Evolutionary conservation across 1,140 invertebrate genomes (phyloP).

Genomic region (Proctacanthus coquilletti): DNA sequence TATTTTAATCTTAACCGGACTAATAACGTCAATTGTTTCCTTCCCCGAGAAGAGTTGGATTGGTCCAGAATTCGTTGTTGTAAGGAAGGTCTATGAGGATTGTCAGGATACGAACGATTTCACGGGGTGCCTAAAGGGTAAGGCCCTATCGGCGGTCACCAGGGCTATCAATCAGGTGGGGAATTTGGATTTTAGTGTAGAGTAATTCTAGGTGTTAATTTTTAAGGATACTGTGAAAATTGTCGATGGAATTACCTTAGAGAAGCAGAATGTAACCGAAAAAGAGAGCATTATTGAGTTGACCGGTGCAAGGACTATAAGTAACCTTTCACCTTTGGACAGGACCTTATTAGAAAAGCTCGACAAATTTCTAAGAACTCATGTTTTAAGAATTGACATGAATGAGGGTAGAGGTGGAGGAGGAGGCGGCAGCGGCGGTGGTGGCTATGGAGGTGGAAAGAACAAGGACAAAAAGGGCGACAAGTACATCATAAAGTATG

Average conservation of each 20-base stretch:
- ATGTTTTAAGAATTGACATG: constrained; percentile 21
- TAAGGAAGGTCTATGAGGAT: constrained; percentile 41
- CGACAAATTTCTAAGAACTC: constrained; percentile 24
- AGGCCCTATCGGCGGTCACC: constrained; percentile 35
- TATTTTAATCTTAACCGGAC: neutral
- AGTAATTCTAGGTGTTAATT: constrained; percentile 6
- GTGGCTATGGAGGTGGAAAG: constrained; percentile 9
- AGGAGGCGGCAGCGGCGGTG: neutral
- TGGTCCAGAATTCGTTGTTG: constrained; percentile 32
- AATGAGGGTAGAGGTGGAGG: constrained; percentile 10
- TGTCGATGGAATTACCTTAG: constrained; percentile 37
- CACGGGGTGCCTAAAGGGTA: constrained; percentile 39
- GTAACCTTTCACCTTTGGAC: constrained; percentile 17
- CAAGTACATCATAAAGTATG: constrained; percentile 31
- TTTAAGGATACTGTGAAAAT: constrained; percentile 37
- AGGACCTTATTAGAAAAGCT: constrained; percentile 19
- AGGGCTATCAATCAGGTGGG: constrained; percentile 39
- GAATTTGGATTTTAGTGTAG: constrained; percentile 13
- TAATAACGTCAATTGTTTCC: neutral
- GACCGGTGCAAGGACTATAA: constrained; percentile 18
- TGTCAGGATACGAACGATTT: constrained; percentile 40
- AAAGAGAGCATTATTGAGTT: constrained; percentile 19
- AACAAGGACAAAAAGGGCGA: constrained; percentile 20
- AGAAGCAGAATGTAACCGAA: constrained; percentile 36
- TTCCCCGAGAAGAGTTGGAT: constrained; percentile 1